These are phyloP conservation scores for Bugula neritina DNA, from an alignment of 2,888 invertebrate genomes.

Conservation along the genomic window DNA sequence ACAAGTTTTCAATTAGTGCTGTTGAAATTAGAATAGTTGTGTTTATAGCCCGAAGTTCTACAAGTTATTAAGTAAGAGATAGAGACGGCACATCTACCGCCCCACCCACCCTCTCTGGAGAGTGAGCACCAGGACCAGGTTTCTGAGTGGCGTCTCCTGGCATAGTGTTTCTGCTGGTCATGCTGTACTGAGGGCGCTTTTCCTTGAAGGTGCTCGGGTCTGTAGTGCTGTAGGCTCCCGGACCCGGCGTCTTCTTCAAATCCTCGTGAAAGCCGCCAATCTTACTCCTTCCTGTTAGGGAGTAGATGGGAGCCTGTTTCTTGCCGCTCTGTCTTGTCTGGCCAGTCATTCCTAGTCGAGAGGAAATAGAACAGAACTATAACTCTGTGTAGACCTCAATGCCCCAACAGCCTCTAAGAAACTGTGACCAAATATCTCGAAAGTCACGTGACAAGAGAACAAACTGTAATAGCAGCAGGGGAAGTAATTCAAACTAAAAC, in stretches of 20 bases:
- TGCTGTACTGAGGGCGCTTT: constrained; percentile 69
- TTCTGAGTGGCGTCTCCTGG: constrained; percentile 70
- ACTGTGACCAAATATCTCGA: no score
- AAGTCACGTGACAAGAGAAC: no score
- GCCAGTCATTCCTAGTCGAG: constrained; percentile 32
- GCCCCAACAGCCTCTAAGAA: no score
- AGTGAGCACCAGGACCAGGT: constrained; percentile 84
- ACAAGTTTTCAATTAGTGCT: no score
- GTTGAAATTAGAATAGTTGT: no score
- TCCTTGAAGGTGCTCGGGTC: constrained; percentile 33
- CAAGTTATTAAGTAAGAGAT: no score
- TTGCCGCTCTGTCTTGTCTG: constrained; percentile 35
- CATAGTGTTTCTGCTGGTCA: constrained; percentile 70
- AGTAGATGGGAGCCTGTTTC: constrained; percentile 66
- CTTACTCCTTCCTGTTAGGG: constrained; percentile 76
- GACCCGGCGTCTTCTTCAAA: constrained; percentile 59
- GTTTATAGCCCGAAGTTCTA: no score
- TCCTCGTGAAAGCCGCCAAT: constrained; percentile 35
- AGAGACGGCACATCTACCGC: no score
- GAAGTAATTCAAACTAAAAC: no score
- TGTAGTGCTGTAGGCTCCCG: constrained; percentile 35
- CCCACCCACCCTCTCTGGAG: constrained; percentile 81
- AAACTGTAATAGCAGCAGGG: no score
- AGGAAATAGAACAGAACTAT: no score
- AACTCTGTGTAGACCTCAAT: no score